Evolutionary conservation across 2,797 vertebrate genomes (phyloP).

Genomic region (Phyllotis vaccarum): DNA sequence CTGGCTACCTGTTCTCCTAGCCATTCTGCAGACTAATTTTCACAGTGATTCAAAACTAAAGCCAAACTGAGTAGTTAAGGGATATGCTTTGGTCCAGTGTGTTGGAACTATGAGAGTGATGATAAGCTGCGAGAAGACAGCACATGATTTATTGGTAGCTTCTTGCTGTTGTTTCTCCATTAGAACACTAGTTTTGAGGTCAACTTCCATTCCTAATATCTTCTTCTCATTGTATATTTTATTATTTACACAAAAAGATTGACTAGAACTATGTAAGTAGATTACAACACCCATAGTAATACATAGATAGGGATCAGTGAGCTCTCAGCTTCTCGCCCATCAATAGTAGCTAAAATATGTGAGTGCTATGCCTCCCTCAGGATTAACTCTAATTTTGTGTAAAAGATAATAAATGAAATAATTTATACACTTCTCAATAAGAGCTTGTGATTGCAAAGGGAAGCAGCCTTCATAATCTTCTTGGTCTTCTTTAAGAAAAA

Average conservation of each 20-base stretch:
- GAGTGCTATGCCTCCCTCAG: conserved; percentile 62
- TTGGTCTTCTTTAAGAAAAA: conserved; percentile 81
- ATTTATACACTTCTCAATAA: conserved; percentile 81
- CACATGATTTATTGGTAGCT: background rate
- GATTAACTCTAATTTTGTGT: conserved; percentile 80
- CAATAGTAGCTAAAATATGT: conserved; percentile 74
- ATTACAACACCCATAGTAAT: conserved; percentile 86
- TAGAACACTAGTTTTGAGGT: background rate
- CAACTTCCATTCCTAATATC: background rate
- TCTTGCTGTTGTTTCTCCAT: background rate
- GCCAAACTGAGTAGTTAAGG: background rate
- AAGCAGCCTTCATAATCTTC: conserved; percentile 82
- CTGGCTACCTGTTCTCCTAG: background rate
- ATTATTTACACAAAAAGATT: conserved; percentile 92
- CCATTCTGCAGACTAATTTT: background rate
- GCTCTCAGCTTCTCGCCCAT: conserved; percentile 87
- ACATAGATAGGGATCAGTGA: conserved; percentile 83
- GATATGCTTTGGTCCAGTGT: background rate
- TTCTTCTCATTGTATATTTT: conserved; percentile 90
- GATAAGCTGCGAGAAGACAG: background rate
- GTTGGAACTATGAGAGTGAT: background rate
- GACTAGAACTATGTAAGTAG: conserved; percentile 87
- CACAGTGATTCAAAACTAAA: conserved; percentile 19
- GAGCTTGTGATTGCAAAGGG: conserved; percentile 81
- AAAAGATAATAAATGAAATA: conserved; percentile 88